These are phyloP conservation scores for Scaptomyza flava DNA, from an alignment of 2,888 invertebrate genomes.

Conservation along the genomic window DNA sequence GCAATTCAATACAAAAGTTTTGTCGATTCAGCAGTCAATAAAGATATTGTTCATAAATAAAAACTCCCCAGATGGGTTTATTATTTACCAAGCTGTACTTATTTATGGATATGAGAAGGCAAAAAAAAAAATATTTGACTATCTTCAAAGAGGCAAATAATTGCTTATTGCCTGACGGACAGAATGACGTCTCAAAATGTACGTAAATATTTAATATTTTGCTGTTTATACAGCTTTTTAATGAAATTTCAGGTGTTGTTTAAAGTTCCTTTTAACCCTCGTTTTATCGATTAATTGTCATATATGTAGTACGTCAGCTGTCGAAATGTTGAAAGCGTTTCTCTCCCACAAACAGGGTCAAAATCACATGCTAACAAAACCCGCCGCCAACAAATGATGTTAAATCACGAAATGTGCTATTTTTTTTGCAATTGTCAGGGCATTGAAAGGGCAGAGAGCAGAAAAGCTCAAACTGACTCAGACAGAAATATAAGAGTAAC, in stretches of 20 bases:
- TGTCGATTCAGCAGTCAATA: not conserved
- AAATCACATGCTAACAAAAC: slow-evolving; percentile 51
- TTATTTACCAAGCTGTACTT: slow-evolving; percentile 32
- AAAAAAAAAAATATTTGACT: slow-evolving; percentile 61
- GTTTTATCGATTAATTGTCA: slow-evolving; percentile 56
- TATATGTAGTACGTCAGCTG: slow-evolving; percentile 15
- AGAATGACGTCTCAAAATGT: slow-evolving; percentile 41
- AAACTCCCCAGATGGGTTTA: slow-evolving; percentile 20
- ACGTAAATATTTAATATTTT: slow-evolving; percentile 1
- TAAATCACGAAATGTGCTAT: slow-evolving; percentile 66
- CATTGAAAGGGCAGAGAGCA: slow-evolving; percentile 38
- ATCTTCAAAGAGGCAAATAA: slow-evolving; percentile 30
- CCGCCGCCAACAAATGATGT: slow-evolving; percentile 38
- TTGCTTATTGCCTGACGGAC: slow-evolving; percentile 33
- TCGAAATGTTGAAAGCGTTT: not conserved
- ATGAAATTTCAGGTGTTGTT: no score
- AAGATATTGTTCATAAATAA: slow-evolving; percentile 1
- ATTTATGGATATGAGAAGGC: slow-evolving; percentile 29
- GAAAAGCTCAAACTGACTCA: slow-evolving; percentile 39
- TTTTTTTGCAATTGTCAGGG: slow-evolving; percentile 48
- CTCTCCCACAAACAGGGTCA: slow-evolving; percentile 56
- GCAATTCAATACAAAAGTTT: not conserved
- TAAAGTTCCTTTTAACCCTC: no score
- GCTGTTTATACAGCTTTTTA: not conserved
- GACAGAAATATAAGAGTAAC: slow-evolving; percentile 27